Evolutionary conservation across 1,140 invertebrate species (phyloP).

Genomic region (Heliconius hermathena): DNA sequence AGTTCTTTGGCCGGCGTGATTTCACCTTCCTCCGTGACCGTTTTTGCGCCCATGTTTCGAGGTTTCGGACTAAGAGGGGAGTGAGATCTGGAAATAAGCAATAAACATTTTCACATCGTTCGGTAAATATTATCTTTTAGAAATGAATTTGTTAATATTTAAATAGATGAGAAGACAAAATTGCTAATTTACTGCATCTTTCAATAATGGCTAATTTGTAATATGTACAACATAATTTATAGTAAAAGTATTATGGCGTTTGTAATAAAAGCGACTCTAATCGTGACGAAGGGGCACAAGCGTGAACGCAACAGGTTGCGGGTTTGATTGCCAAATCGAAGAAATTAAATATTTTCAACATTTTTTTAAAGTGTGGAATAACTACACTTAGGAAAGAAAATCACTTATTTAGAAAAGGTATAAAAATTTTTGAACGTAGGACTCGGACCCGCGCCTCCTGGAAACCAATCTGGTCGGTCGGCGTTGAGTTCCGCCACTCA

Average conservation of each 20-base stretch:
- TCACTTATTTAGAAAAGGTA: too few relatives aligned
- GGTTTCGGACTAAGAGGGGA: constrained; percentile 83
- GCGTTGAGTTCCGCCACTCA: too few relatives aligned
- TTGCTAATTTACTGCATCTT: too few relatives aligned
- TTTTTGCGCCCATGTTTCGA: constrained; percentile 80
- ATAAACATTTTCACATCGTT: neutral
- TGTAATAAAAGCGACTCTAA: neutral
- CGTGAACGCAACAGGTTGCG: too few relatives aligned
- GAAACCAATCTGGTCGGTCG: too few relatives aligned
- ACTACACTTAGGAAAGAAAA: too few relatives aligned
- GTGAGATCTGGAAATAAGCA: constrained; percentile 78
- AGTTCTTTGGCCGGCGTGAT: constrained; percentile 83
- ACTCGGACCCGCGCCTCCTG: too few relatives aligned
- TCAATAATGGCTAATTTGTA: neutral
- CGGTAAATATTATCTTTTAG: neutral
- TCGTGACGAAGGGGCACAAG: too few relatives aligned
- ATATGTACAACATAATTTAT: neutral
- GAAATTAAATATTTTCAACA: too few relatives aligned
- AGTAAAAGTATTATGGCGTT: neutral
- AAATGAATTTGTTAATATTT: neutral
- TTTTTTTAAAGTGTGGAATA: too few relatives aligned
- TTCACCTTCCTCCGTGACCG: constrained; percentile 79
- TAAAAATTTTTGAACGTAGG: too few relatives aligned
- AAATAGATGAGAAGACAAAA: neutral
- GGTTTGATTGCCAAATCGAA: too few relatives aligned